phyloP scores from a whole-genome alignment of 2,888 invertebrate genomes.

The Strigamia transsilvanica region DNA sequence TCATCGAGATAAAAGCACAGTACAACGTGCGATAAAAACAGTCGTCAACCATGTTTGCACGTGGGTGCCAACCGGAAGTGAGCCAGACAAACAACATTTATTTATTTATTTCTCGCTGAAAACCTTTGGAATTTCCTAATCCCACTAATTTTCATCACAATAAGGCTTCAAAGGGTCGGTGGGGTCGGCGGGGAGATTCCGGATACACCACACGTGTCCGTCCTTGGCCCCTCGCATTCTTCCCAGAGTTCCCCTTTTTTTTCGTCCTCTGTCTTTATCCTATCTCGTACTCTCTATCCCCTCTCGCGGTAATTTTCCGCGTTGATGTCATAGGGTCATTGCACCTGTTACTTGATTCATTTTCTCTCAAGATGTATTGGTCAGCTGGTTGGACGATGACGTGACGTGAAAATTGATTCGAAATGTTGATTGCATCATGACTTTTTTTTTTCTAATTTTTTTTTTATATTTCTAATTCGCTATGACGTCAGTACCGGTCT shows the following conservation, averaged over 20 bases:
- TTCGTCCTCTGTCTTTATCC: background rate
- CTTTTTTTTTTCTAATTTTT: too few species aligned
- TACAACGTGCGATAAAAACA: background rate
- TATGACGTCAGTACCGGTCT: constrained; percentile 13
- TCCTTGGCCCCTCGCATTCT: constrained; percentile 5
- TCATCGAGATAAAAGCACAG: too few species aligned
- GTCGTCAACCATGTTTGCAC: background rate
- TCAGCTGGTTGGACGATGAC: background rate
- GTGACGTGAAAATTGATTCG: background rate
- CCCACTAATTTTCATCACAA: background rate
- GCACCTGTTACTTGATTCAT: background rate
- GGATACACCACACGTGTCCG: constrained; percentile 20
- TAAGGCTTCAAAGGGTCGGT: background rate
- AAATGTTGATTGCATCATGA: constrained; percentile 5
- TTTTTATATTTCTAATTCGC: background rate
- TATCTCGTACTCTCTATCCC: background rate
- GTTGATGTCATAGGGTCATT: constrained; percentile 3
- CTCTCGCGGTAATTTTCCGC: background rate
- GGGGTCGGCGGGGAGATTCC: background rate
- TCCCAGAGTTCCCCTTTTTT: background rate
- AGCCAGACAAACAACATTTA: background rate
- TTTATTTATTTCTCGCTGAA: background rate
- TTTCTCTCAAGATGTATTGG: background rate
- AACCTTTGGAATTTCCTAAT: background rate
- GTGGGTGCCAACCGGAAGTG: constrained; percentile 7